phyloP scores from a whole-genome alignment of 2,888 invertebrate genomes.

The Tenodera sinensis region DNA sequence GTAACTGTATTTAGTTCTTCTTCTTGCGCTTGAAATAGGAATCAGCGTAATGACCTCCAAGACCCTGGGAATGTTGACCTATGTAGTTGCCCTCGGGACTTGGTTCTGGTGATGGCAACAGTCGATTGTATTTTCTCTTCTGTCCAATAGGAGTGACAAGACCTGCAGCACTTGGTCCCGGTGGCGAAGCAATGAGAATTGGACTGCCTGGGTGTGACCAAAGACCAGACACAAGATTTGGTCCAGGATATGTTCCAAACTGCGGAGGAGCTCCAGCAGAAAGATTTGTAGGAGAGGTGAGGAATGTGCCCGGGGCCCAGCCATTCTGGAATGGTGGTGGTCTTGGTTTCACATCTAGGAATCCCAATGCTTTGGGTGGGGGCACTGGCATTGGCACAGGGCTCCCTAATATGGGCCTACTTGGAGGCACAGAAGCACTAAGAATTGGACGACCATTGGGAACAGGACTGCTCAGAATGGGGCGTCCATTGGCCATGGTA shows the following conservation, averaged over 20 bases:
- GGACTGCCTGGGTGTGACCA: constrained; percentile 35
- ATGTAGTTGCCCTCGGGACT: constrained; percentile 50
- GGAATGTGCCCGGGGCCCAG: constrained; percentile 29
- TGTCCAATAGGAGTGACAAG: constrained; percentile 41
- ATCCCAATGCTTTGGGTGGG: constrained; percentile 32
- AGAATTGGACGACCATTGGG: constrained; percentile 34
- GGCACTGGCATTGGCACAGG: constrained; percentile 32
- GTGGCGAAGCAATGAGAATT: constrained; percentile 32
- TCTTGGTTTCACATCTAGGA: constrained; percentile 31
- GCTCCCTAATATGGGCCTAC: constrained; percentile 31
- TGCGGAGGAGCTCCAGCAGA: constrained; percentile 32
- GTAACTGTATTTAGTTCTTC: constrained; percentile 35
- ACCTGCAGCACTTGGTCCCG: constrained; percentile 20
- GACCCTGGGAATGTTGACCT: constrained; percentile 51
- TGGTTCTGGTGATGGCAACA: constrained; percentile 49
- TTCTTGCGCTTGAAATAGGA: constrained; percentile 47
- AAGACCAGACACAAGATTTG: constrained; percentile 30
- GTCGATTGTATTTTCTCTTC: constrained; percentile 44
- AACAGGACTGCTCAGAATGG: constrained; percentile 36
- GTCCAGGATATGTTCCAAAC: constrained; percentile 29
- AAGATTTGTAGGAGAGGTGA: constrained; percentile 27
- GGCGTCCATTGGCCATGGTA: constrained; percentile 35
- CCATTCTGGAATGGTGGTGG: constrained; percentile 27
- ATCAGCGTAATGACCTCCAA: constrained; percentile 53
- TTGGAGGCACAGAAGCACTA: constrained; percentile 32